A percentile compares a stretch with the other conserved stretches of the same genome.
Conservation (phyloP, 2,797 vertebrate species). For the Melanogrammus aeglefinus region DNA sequence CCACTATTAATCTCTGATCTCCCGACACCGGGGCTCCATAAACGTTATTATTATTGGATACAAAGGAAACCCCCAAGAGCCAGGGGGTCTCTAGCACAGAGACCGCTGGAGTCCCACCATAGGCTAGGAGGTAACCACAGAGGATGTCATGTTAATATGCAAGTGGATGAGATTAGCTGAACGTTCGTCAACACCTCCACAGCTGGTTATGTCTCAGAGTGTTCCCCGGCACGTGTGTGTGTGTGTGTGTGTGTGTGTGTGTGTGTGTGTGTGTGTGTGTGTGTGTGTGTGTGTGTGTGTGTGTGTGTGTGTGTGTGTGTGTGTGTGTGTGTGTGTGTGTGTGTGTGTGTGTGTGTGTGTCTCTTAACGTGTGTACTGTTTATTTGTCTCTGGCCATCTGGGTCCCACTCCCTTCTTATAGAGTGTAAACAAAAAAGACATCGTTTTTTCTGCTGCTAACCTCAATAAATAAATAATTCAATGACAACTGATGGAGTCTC, state of each 20-base stretch:
- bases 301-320: constrained; percentile 4
- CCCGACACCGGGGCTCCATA: constrained; percentile 34
- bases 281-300: background rate
- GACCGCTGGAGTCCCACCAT: constrained; percentile 57
- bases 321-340: too few species aligned
- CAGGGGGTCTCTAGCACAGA: constrained; percentile 65
- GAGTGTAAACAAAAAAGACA: constrained; percentile 7
- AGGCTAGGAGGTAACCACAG: constrained; percentile 48
- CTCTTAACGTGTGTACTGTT: constrained; percentile 13
- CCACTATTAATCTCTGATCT: constrained; percentile 49
- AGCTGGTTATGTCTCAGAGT: constrained; percentile 51
- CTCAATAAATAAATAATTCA: constrained; percentile 61
- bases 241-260: background rate
- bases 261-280: background rate
- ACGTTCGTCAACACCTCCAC: constrained; percentile 20
- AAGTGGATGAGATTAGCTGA: constrained; percentile 40
- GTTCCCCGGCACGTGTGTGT: background rate
- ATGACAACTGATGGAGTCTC: constrained; percentile 40
- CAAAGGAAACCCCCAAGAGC: constrained; percentile 39
- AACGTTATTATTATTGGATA: constrained; percentile 54
- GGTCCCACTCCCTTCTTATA: constrained; percentile 38
- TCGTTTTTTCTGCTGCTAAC: background rate
- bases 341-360: constrained; percentile 5
- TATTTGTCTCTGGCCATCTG: constrained; percentile 45
- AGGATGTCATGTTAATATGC: constrained; percentile 63